Percentiles rank a stretch among this genome's conserved stretches.
Evolutionary conservation across 2,797 vertebrate species (phyloP).

Genomic region (Gambelia wislizenii): DNA sequence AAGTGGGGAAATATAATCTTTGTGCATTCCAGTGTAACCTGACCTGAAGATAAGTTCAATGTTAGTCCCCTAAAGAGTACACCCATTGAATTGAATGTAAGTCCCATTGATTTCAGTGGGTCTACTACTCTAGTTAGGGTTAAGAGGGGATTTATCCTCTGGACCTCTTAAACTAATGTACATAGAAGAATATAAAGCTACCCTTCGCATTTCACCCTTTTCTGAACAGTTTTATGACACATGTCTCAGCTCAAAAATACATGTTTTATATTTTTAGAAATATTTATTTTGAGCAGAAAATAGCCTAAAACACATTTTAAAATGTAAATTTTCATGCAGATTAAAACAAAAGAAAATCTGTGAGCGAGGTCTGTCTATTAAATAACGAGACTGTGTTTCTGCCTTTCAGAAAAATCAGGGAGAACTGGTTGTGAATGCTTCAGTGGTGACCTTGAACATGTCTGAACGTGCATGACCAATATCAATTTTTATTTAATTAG

Average conservation of each 20-base stretch:
- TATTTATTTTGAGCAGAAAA: not conserved
- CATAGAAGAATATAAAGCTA: not conserved
- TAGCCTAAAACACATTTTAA: not conserved
- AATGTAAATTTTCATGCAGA: not conserved
- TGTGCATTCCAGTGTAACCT: not conserved
- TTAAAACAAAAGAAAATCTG: not conserved
- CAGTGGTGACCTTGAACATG: too few species aligned
- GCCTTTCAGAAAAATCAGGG: too few species aligned
- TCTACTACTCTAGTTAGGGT: not conserved
- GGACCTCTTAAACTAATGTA: not conserved
- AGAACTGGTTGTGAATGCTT: too few species aligned
- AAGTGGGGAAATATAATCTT: not conserved
- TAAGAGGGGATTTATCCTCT: not conserved
- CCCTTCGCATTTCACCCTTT: not conserved
- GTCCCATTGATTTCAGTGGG: not conserved
- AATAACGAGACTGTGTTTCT: too few species aligned
- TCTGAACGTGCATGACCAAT: too few species aligned
- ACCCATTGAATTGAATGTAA: too few species aligned
- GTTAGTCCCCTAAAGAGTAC: too few species aligned
- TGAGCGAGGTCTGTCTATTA: too few species aligned
- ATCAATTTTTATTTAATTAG: too few species aligned
- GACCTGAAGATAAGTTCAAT: too few species aligned
- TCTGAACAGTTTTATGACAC: not conserved
- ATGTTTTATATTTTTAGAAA: not conserved
- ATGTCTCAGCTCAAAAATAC: not conserved